Percentiles rank a stretch among this genome's conserved stretches.
Evolutionary conservation across 1,140 invertebrate genomes (phyloP).

Genomic region (Diorhabda carinulata): DNA sequence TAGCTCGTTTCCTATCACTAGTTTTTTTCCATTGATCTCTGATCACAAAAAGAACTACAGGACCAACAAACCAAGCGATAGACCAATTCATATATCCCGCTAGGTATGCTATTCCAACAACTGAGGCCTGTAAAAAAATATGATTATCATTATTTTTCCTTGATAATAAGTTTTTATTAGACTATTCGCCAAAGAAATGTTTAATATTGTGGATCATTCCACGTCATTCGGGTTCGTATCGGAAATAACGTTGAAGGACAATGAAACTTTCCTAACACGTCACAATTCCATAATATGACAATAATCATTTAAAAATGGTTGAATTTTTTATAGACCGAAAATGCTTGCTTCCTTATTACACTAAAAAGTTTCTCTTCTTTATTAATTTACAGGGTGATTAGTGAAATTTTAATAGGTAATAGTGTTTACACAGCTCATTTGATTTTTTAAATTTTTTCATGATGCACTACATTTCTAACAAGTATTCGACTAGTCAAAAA

Average conservation of each 20-base stretch:
- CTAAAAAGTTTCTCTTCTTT: background rate
- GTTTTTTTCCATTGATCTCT: conserved; percentile 75
- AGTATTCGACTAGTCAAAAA: too few relatives aligned
- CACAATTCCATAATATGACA: background rate
- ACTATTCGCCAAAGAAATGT: background rate
- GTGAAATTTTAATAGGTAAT: too few relatives aligned
- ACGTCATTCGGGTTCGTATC: background rate
- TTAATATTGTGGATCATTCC: background rate
- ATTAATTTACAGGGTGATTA: too few relatives aligned
- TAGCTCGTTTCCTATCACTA: conserved; percentile 68
- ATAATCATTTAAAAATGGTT: background rate
- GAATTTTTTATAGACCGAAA: background rate
- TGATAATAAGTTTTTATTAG: conserved; percentile 1
- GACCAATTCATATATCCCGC: conserved; percentile 82
- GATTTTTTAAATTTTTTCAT: too few relatives aligned
- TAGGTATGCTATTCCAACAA: conserved; percentile 70
- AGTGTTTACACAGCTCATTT: too few relatives aligned
- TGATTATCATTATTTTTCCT: conserved; percentile 10
- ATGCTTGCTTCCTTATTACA: background rate
- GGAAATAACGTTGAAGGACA: background rate
- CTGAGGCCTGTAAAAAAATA: conserved; percentile 45
- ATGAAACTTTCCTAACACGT: background rate
- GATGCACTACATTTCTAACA: too few relatives aligned
- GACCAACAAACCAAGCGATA: conserved; percentile 82
- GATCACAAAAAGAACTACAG: conserved; percentile 73